Conservation (phyloP, 2,113 vertebrate genomes). For the Climacteris rufus region DNA sequence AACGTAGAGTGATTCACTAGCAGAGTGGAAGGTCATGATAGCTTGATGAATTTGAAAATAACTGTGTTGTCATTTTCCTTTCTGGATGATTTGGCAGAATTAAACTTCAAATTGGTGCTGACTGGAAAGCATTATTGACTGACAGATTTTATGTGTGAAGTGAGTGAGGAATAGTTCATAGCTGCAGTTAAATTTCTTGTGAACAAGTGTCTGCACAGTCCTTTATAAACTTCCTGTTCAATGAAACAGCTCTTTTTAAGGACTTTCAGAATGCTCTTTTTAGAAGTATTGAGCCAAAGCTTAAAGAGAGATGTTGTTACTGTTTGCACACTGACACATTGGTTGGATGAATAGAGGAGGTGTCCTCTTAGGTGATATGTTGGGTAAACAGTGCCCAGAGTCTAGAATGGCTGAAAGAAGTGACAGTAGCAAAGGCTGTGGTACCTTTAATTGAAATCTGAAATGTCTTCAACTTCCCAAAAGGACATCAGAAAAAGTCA, state of each 20-base stretch:
- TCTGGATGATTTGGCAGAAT: constrained; percentile 21
- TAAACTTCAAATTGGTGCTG: neutral
- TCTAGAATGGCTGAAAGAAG: neutral
- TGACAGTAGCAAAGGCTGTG: neutral
- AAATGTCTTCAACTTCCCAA: neutral
- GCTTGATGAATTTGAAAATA: neutral
- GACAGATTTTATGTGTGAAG: neutral
- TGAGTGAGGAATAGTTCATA: neutral
- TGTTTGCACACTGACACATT: neutral
- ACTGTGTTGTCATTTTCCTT: constrained; percentile 3
- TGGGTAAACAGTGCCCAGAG: neutral
- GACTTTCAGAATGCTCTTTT: neutral
- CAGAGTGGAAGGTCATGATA: neutral
- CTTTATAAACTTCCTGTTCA: neutral
- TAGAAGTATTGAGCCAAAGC: neutral
- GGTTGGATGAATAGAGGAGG: neutral
- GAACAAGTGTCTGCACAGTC: neutral
- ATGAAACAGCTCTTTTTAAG: neutral
- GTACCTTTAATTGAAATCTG: neutral
- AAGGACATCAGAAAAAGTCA: neutral
- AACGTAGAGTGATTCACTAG: neutral
- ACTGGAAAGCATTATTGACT: neutral
- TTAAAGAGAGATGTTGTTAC: neutral
- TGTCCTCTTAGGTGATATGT: neutral
- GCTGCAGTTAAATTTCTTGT: neutral